These are phyloP conservation scores for Acanthurus tractus DNA, from an alignment of 2,797 vertebrate species.

Conservation along the genomic window DNA sequence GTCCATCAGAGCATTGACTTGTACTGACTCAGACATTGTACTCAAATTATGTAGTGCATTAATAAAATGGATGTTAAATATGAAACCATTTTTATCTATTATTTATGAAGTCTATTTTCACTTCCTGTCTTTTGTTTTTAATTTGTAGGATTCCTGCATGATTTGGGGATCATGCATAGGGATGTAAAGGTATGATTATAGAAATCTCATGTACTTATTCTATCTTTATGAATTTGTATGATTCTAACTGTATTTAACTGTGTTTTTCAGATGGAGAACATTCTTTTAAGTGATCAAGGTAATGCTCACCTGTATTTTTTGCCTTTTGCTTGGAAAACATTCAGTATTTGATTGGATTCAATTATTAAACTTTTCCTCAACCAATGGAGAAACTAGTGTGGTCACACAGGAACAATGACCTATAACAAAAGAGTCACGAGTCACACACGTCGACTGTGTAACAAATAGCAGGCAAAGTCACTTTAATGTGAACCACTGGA, in stretches of 20 bases:
- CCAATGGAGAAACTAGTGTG: too few species aligned
- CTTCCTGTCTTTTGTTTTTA: conserved; percentile 12
- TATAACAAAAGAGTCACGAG: not conserved
- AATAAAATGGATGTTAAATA: not conserved
- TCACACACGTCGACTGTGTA: not conserved
- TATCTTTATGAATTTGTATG: not conserved
- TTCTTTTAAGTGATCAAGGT: conserved; percentile 93
- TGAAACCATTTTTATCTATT: not conserved
- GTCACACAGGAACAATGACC: not conserved
- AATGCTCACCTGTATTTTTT: conserved; percentile 37
- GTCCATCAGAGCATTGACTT: not conserved
- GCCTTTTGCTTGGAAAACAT: not conserved
- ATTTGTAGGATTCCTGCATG: conserved; percentile 90
- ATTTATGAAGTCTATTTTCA: not conserved
- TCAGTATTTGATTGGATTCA: not conserved
- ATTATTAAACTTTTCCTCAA: not conserved
- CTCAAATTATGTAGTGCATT: not conserved
- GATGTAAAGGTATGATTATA: conserved; percentile 90
- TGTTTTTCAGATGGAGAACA: conserved; percentile 93
- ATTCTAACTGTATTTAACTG: conserved; percentile 8
- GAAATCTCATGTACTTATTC: not conserved
- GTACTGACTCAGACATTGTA: not conserved
- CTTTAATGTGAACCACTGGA: too few species aligned
- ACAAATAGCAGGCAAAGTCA: too few species aligned
- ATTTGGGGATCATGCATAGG: conserved; percentile 92